Conservation (phyloP, 1,140 invertebrate genomes). For the Brachionus paranguensis region DNA sequence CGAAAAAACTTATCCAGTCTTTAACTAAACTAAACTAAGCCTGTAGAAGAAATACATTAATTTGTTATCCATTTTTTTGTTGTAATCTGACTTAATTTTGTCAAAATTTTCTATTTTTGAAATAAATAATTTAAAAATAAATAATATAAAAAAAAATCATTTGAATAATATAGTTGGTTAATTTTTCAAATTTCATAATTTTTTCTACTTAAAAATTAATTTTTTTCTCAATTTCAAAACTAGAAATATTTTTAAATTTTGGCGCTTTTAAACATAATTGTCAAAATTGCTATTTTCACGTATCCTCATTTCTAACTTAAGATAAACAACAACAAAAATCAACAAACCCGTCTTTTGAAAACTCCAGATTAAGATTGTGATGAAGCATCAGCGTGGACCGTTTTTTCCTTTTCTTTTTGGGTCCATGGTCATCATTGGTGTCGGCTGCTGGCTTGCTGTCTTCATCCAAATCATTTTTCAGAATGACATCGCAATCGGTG, state of each 20-base stretch:
- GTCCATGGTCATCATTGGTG: neutral
- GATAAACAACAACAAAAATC: neutral
- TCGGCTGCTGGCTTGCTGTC: neutral
- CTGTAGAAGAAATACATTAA: no score
- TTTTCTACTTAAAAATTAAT: no score
- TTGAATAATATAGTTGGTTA: no score
- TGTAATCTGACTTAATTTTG: no score
- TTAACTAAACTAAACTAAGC: no score
- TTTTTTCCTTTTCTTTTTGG: conserved; percentile 6
- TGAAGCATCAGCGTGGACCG: neutral
- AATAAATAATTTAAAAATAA: no score
- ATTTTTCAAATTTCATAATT: no score
- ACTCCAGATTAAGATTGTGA: neutral
- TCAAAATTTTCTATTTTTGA: no score
- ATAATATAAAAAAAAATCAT: no score
- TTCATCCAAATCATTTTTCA: neutral
- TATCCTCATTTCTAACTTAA: neutral
- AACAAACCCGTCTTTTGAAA: neutral
- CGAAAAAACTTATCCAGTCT: no score
- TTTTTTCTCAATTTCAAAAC: no score
- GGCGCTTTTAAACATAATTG: neutral
- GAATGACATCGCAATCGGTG: neutral
- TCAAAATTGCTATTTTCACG: neutral
- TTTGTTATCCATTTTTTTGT: no score
- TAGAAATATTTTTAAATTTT: neutral